These are phyloP conservation scores for Ruditapes philippinarum DNA, from an alignment of 1,140 invertebrate genomes.

Conservation along the genomic window DNA sequence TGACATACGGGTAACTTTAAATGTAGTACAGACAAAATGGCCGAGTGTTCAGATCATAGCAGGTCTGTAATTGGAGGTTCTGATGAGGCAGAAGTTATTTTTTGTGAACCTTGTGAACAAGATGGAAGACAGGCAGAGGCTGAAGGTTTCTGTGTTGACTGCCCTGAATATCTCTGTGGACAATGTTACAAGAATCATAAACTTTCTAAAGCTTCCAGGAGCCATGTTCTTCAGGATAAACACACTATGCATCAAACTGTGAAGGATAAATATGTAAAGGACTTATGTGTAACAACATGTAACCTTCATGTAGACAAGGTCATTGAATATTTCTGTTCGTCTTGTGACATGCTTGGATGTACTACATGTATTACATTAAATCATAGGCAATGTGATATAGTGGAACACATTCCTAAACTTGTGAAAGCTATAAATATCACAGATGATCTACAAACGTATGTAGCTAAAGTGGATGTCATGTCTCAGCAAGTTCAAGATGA, in stretches of 20 bases:
- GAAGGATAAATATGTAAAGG: neutral
- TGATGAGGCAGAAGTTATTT: too few relatives aligned
- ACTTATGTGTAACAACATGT: neutral
- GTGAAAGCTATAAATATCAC: neutral
- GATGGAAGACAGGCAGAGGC: neutral
- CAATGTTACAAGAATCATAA: neutral
- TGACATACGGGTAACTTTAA: too few relatives aligned
- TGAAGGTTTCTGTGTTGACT: neutral
- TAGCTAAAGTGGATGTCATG: neutral
- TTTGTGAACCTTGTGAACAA: too few relatives aligned
- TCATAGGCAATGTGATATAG: neutral
- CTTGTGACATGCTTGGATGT: neutral
- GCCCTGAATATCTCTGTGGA: neutral
- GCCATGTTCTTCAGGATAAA: neutral
- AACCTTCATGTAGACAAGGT: neutral
- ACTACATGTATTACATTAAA: neutral
- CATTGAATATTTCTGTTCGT: neutral
- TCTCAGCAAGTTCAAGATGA: neutral
- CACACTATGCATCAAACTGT: neutral
- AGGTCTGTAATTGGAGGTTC: too few relatives aligned
- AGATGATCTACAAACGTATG: neutral
- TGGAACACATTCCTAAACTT: neutral
- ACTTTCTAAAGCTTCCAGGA: neutral
- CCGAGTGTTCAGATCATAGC: too few relatives aligned
- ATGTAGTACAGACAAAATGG: too few relatives aligned